Conservation (phyloP, 2,113 vertebrate genomes). For the Oncorhynchus tshawytscha region DNA sequence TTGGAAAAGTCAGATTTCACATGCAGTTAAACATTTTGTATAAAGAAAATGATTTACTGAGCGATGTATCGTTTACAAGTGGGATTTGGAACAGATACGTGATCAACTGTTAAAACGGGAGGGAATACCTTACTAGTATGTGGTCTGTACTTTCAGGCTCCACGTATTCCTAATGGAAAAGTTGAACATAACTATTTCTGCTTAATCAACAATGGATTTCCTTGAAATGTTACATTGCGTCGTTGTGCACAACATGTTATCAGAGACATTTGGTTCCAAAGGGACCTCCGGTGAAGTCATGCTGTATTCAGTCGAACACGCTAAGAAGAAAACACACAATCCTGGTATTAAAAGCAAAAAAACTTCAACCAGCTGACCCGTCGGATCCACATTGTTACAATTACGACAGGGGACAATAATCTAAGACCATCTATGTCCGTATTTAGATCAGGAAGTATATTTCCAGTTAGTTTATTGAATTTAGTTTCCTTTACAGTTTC, state of each 20-base stretch:
- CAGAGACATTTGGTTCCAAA: no score
- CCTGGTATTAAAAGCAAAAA: background rate
- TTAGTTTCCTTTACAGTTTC: background rate
- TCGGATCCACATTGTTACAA: no score
- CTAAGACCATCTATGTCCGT: background rate
- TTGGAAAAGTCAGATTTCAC: conserved; percentile 54
- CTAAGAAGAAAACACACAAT: no score
- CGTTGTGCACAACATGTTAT: no score
- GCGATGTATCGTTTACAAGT: conserved; percentile 39
- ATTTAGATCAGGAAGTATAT: background rate
- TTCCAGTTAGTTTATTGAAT: background rate
- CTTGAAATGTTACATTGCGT: background rate
- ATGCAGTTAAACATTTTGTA: conserved; percentile 40
- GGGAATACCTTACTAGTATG: background rate
- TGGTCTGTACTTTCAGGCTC: background rate
- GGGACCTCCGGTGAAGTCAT: no score
- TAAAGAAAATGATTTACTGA: conserved; percentile 41
- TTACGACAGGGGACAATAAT: no score
- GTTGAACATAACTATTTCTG: background rate
- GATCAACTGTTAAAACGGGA: conserved; percentile 16
- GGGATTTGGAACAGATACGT: conserved; percentile 15
- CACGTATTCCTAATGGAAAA: background rate
- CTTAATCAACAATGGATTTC: background rate
- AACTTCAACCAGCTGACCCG: no score
- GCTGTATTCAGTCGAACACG: no score